phyloP scores from a whole-genome alignment of 2,113 vertebrate genomes.

The Poeciliopsis prolifica region DNA sequence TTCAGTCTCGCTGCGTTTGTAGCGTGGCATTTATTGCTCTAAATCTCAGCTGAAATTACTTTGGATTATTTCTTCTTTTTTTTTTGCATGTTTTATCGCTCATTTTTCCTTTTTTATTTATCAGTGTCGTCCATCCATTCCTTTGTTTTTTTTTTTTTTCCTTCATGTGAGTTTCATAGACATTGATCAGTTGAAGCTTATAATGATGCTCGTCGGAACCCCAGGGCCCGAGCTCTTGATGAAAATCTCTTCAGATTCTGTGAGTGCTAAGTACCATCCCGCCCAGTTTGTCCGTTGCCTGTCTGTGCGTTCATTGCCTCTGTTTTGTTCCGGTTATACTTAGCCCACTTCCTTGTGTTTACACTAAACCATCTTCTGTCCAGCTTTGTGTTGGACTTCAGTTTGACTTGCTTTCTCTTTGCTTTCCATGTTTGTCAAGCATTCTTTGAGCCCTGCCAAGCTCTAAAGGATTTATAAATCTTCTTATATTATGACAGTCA shows the following conservation, averaged over 20 bases:
- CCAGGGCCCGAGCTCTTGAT: conserved; percentile 95
- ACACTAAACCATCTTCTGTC: conserved; percentile 18
- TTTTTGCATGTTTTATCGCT: conserved; percentile 8
- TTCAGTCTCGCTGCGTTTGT: background rate
- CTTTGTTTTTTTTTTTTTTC: conserved; percentile 89
- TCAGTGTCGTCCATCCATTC: conserved; percentile 53
- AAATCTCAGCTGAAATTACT: background rate
- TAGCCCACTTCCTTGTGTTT: background rate
- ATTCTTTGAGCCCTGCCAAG: background rate
- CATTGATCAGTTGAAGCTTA: conserved; percentile 99
- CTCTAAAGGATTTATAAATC: conserved; percentile 3
- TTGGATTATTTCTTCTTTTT: background rate
- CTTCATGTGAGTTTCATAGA: conserved; percentile 96
- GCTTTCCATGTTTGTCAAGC: background rate
- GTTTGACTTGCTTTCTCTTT: background rate
- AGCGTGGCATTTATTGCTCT: background rate
- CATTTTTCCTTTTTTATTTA: conserved; percentile 16
- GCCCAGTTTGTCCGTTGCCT: conserved; percentile 60
- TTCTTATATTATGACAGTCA: background rate
- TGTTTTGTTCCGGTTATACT: conserved; percentile 18
- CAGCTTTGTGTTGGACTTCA: conserved; percentile 17
- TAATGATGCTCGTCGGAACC: conserved; percentile 96
- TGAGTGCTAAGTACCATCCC: conserved; percentile 80
- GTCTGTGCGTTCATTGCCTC: conserved; percentile 41
- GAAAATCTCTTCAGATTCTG: conserved; percentile 98